Base-by-base conservation (phyloP, 2,797 vertebrate species). In the Takifugu ocellatus region DNA sequence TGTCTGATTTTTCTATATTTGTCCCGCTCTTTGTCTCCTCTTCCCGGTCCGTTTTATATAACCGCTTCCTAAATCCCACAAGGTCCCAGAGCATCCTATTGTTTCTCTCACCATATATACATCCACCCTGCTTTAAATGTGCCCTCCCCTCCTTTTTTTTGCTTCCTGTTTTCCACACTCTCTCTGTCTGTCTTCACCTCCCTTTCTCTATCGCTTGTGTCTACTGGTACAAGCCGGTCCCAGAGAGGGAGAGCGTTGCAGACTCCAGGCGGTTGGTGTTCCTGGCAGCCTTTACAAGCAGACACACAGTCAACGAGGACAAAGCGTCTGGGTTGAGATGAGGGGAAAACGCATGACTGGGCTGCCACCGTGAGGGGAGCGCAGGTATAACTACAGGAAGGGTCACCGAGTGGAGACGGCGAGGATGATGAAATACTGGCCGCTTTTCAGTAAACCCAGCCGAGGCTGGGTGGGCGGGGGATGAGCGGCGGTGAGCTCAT, bases 371-470 rank as follows among this genome's bases (percentile, higher is more conserved):
- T 75, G 84, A 90, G 91, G 86, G 54, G 60, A 48, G 71, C 50
- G 51, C 49, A 12, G 60, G 82, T 63, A 88, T 66, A 55, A 68
- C 79, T 56, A 49, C 70, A 54, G 65, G 48, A 62, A 70, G 77
- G 75, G 78, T 82, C 78, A 85, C 61, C 31, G 75, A 80, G 73
- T 75, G 81, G 81, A 78, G 69, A 78, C 74, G 72, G 81, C 59
- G 61, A 78, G 81, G 87, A 92, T 92, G 92, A 92, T 92, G 91
- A 92, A 92, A 92, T 91, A 88, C 86, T 90, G 89, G 85, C 86
- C 66, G 84, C 79, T 88, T 90, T 92, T 90, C 87, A 91, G 91
- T 85, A 92, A 92, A 72, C 71, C 61, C 47, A 61, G 63, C 45
- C 48, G 21, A 7, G 59, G 17, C 57, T 47, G 6, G 21, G 36